Percentiles rank a stretch among this genome's conserved stretches.
These are phyloP conservation scores for Sebastes variabilis DNA, from an alignment of 2,797 vertebrate species.

Conservation along the genomic window DNA sequence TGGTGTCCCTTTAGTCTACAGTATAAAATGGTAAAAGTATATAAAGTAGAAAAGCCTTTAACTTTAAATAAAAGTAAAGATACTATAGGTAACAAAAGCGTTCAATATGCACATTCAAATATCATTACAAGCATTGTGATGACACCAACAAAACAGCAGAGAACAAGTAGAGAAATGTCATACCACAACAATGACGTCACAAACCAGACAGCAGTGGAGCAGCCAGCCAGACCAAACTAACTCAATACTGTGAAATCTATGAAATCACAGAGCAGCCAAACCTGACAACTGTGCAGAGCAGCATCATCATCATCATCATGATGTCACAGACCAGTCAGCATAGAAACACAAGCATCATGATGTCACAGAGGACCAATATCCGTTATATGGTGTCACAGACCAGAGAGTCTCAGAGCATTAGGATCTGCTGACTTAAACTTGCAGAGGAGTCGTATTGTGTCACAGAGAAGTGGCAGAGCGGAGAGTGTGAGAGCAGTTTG, in stretches of 20 bases:
- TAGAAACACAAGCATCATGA: background rate
- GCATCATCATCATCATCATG: background rate
- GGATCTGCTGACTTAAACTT: background rate
- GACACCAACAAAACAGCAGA: background rate
- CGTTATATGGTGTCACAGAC: background rate
- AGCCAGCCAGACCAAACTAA: background rate
- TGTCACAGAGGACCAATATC: background rate
- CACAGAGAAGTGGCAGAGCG: background rate
- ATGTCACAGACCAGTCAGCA: slow-evolving; percentile 29
- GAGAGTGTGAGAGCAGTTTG: background rate
- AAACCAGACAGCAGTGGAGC: background rate
- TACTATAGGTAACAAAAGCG: background rate
- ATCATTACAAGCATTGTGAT: background rate
- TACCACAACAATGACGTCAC: background rate
- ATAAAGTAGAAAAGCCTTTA: background rate
- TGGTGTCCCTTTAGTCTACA: accelerated
- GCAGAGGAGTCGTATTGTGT: background rate
- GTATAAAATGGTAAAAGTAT: background rate
- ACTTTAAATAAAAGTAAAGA: background rate
- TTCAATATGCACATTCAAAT: background rate
- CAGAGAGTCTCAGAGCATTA: background rate
- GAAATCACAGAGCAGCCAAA: slow-evolving; percentile 7
- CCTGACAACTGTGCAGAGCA: slow-evolving; percentile 5
- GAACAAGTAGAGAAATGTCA: background rate
- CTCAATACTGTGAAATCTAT: background rate